phyloP scores from a whole-genome alignment of 2,797 vertebrate genomes.

The Malacoctenus gilli region DNA sequence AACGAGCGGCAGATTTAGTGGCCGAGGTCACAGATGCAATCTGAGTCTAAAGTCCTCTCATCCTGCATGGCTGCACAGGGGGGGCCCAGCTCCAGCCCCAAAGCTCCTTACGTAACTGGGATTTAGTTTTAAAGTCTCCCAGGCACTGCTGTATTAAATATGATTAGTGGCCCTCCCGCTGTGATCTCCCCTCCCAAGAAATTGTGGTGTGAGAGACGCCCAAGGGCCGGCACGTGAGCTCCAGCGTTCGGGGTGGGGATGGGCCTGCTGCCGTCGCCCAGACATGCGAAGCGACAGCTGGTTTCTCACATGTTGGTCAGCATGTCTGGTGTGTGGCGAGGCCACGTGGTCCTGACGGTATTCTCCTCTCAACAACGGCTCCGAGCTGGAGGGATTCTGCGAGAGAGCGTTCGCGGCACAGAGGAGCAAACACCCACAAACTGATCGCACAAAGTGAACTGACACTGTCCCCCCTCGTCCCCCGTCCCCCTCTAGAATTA shows the following conservation, averaged over 20 bases:
- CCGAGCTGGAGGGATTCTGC: too few species aligned
- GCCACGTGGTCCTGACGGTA: slow-evolving; percentile 20
- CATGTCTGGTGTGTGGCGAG: slow-evolving; percentile 24
- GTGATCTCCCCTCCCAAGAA: slow-evolving; percentile 63
- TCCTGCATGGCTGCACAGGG: slow-evolving; percentile 56
- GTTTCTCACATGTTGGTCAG: slow-evolving; percentile 45
- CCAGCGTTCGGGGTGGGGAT: slow-evolving; percentile 38
- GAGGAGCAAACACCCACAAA: slow-evolving; percentile 41
- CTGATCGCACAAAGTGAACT: slow-evolving; percentile 41
- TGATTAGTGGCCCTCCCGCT: slow-evolving; percentile 79
- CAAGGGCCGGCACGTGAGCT: slow-evolving; percentile 54
- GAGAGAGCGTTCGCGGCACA: slow-evolving; percentile 6
- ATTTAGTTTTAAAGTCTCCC: slow-evolving; percentile 79
- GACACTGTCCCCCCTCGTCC: slow-evolving; percentile 19
- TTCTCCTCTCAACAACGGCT: slow-evolving; percentile 18
- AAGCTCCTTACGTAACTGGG: slow-evolving; percentile 81
- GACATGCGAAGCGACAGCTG: slow-evolving; percentile 67
- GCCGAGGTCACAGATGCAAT: slow-evolving; percentile 75
- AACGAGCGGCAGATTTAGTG: slow-evolving; percentile 61
- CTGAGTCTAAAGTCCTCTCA: slow-evolving; percentile 72
- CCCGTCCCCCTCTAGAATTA: slow-evolving; percentile 89
- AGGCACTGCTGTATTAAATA: slow-evolving; percentile 78
- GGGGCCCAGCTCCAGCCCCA: slow-evolving; percentile 64
- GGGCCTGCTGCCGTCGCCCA: slow-evolving; percentile 32
- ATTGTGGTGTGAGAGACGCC: slow-evolving; percentile 34